Evolutionary conservation across 2,797 vertebrate genomes (phyloP), one percentile per base, ranked within the genome.

Genomic region (Dendrocincla tyrannina): DNA sequence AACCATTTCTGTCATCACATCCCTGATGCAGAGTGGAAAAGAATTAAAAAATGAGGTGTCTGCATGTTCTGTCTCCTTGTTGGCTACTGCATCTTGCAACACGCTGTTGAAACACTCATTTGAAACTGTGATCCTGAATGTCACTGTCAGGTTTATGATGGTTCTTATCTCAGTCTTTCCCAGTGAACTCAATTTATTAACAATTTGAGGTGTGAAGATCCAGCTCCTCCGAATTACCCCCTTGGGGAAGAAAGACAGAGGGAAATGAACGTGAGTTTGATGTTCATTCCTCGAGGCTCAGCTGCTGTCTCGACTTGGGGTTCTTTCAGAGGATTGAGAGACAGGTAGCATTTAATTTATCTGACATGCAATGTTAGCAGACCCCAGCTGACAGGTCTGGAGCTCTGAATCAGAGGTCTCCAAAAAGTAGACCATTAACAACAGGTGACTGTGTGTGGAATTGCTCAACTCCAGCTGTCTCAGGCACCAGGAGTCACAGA

Each of bases 361-460:
- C 60, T 37, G 39, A n/a, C 7, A 1, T 2, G 4, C 6, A 76
- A 2, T 24, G 33, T 55, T 0, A 49, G 12, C 44, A 58, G 35
- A 25, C 15, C 35, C 32, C 24, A 30, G 16, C 33, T 62, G 78
- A 17, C 55, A 74, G 15, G 13, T 80, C 67, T 58, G 67, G 66
- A 72, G 50, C 50, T 69, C 63, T 59, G 28, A 41, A 41, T 41
- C 37, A 58, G 30, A 62, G 32, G 3, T 50, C 17, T 63, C 39
- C 63, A 67, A 56, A 74, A 77, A 74, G 11, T 2, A 74, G 25
- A 25, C 20, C 44, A 20, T 19, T 2, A 53, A 32, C 37, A 49
- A 41, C 11, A 24, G 20, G 49, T 72, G 69, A n/a, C 44, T 33
- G 6, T 1, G 37, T 33, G 58, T 27, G 58, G 62, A 72, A 78